phyloP scores from a whole-genome alignment of 2,797 vertebrate species.

The Neostethus bicornis region DNA sequence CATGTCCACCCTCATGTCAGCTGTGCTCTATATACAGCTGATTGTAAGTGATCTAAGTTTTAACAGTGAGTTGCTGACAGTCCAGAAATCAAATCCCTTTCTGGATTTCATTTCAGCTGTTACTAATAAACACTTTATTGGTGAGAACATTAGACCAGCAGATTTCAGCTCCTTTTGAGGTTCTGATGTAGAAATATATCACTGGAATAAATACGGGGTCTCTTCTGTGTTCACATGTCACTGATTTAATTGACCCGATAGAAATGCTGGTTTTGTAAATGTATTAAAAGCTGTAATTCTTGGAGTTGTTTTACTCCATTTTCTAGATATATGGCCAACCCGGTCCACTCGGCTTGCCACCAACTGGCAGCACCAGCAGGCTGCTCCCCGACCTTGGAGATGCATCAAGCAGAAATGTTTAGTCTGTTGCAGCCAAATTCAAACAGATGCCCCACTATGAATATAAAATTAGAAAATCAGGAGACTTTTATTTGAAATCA shows the following conservation, averaged over 20 bases:
- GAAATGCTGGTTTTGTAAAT: constrained; percentile 37
- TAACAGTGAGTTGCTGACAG: constrained; percentile 66
- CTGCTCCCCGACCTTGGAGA: constrained; percentile 52
- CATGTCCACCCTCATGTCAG: constrained; percentile 46
- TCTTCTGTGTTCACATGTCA: constrained; percentile 15
- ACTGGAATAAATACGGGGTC: background rate
- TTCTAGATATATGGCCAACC: constrained; percentile 35
- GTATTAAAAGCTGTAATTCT: constrained; percentile 30
- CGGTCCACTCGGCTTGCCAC: constrained; percentile 40
- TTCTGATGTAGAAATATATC: constrained; percentile 1
- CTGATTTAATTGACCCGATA: constrained; percentile 32
- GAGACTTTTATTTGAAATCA: constrained; percentile 53
- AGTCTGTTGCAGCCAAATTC: constrained; percentile 53
- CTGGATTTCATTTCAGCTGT: constrained; percentile 66
- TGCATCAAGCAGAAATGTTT: constrained; percentile 35
- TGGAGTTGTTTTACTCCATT: constrained; percentile 20
- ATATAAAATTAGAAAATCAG: constrained; percentile 59
- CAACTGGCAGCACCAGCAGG: constrained; percentile 49
- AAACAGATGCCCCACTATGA: constrained; percentile 59
- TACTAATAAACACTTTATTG: constrained; percentile 63
- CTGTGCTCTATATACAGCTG: constrained; percentile 62
- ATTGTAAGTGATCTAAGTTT: constrained; percentile 63
- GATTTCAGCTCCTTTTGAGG: constrained; percentile 19
- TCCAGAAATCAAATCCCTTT: constrained; percentile 68
- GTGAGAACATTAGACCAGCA: constrained; percentile 21